These are phyloP conservation scores for Amblyopsis rosae DNA, from an alignment of 2,113 vertebrate species.

Conservation along the genomic window DNA sequence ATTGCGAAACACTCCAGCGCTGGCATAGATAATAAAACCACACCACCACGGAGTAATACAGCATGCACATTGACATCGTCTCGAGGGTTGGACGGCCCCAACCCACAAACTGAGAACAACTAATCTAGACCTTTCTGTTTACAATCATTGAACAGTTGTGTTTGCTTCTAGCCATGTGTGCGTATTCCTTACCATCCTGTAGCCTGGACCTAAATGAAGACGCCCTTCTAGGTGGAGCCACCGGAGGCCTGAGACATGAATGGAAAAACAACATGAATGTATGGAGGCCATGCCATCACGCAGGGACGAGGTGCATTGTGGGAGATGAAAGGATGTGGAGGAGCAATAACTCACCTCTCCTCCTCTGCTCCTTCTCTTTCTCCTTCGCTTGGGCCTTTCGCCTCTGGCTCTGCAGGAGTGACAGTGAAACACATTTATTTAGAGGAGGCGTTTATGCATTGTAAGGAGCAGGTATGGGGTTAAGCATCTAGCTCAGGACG, in stretches of 20 bases:
- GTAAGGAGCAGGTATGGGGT: too few species aligned
- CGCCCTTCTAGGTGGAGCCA: constrained; percentile 26
- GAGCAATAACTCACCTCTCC: constrained; percentile 51
- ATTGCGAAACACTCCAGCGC: too few species aligned
- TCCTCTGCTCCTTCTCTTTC: constrained; percentile 39
- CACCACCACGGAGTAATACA: too few species aligned
- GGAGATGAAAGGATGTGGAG: background rate
- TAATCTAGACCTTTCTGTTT: too few species aligned
- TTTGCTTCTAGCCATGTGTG: background rate
- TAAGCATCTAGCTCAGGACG: too few species aligned
- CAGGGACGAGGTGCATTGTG: background rate
- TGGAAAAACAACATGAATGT: background rate
- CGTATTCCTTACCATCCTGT: constrained; percentile 65
- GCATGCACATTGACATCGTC: too few species aligned
- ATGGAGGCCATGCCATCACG: too few species aligned
- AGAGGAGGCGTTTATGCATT: background rate
- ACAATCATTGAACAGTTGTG: too few species aligned
- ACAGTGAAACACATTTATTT: background rate
- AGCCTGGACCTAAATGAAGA: constrained; percentile 64
- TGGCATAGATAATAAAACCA: too few species aligned
- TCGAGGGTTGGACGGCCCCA: too few species aligned
- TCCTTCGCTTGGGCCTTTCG: constrained; percentile 40
- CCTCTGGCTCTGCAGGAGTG: constrained; percentile 34
- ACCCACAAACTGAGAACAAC: too few species aligned
- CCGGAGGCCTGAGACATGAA: constrained; percentile 36